phyloP scores from a whole-genome alignment of 2,888 invertebrate genomes.

The Trachelus tabidus region DNA sequence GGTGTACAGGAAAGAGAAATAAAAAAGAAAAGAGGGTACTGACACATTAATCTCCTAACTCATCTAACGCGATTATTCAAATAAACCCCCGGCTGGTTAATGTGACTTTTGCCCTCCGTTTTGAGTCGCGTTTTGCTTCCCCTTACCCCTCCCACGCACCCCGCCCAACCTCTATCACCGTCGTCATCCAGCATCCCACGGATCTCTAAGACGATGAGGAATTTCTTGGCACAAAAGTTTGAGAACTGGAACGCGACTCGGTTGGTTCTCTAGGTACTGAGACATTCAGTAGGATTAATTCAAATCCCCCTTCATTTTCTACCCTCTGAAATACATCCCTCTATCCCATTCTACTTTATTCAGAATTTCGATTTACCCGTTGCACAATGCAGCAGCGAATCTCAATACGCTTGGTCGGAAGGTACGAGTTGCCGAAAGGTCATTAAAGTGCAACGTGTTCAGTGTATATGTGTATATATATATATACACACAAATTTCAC shows the following conservation, averaged over 20 bases:
- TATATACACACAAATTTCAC: too few relatives aligned
- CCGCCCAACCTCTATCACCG: too few relatives aligned
- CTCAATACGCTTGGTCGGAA: background rate
- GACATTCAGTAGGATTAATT: background rate
- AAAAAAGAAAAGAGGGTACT: background rate
- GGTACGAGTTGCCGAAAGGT: background rate
- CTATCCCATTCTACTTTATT: background rate
- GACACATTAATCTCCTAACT: background rate
- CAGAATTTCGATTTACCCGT: background rate
- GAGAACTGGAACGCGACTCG: background rate
- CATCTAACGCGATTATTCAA: background rate
- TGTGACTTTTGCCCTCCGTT: background rate
- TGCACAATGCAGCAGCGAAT: background rate
- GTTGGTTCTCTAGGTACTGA: background rate
- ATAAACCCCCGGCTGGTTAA: background rate
- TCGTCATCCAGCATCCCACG: background rate
- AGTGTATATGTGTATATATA: too few relatives aligned
- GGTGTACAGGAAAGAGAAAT: too few relatives aligned
- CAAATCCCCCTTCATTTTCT: background rate
- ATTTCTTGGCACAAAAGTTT: background rate
- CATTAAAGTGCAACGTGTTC: background rate
- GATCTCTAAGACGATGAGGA: background rate
- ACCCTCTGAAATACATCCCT: background rate
- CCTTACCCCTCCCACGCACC: too few relatives aligned
- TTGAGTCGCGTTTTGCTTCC: background rate